Percentiles rank a stretch among this genome's conserved stretches.
Conservation (phyloP, 2,113 vertebrate genomes). For the Noturus placidus region DNA sequence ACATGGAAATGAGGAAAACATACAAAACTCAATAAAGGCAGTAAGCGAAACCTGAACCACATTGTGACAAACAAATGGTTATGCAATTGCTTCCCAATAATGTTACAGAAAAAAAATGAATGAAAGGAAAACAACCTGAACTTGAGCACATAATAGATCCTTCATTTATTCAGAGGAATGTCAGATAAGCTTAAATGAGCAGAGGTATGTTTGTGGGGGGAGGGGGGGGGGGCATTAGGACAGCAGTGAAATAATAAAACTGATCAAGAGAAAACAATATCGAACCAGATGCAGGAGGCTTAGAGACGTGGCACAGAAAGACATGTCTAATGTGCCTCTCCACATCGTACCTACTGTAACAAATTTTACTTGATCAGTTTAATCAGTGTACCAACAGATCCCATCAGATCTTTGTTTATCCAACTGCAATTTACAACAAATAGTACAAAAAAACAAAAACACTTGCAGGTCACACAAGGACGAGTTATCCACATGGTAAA, state of each 20-base stretch:
- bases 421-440: not conserved
- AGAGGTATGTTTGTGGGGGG: not conserved
- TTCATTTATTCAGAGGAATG: slow-evolving; percentile 29
- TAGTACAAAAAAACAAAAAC: not conserved
- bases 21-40: not conserved
- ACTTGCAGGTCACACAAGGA: not conserved
- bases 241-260: not conserved
- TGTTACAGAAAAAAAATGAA: not conserved
- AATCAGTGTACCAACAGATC: slow-evolving; percentile 4
- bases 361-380: not conserved
- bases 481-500: not conserved
- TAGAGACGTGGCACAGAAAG: not conserved
- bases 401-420: slow-evolving; percentile 1
- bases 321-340: not conserved
- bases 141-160: slow-evolving; percentile 6
- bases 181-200: slow-evolving; percentile 11
- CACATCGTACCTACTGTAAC: not conserved
- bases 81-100: not conserved
- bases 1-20: not conserved
- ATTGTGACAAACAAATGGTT: not conserved
- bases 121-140: not conserved
- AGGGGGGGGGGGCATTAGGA: not conserved
- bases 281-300: not conserved
- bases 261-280: not conserved
- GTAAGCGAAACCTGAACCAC: not conserved